These are phyloP conservation scores for Calameuta pallipes DNA, from an alignment of 2,888 invertebrate genomes.

Conservation along the genomic window DNA sequence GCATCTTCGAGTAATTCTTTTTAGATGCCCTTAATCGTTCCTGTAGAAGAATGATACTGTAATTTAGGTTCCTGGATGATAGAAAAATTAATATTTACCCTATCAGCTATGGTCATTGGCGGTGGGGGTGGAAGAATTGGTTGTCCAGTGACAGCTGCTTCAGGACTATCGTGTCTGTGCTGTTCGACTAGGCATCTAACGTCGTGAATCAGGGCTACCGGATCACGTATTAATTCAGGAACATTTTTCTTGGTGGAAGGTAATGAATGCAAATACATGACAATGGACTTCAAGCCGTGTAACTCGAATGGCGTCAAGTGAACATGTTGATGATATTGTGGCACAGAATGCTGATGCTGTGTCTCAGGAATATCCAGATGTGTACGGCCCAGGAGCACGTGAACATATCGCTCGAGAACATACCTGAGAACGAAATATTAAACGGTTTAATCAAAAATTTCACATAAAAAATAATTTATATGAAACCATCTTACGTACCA, in stretches of 20 bases:
- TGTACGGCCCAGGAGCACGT: conserved; percentile 84
- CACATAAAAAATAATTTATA: background rate
- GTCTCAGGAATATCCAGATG: conserved; percentile 72
- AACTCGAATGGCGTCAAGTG: conserved; percentile 85
- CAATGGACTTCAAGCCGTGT: conserved; percentile 87
- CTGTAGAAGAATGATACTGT: conserved; percentile 29
- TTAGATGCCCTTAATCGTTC: conserved; percentile 54
- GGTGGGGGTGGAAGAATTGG: conserved; percentile 74
- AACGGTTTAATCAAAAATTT: background rate
- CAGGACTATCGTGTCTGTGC: conserved; percentile 88
- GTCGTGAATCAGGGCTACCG: conserved; percentile 89
- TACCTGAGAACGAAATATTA: conserved; percentile 68
- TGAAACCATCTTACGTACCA: conserved; percentile 70
- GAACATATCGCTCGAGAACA: conserved; percentile 92
- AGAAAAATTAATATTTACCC: conserved; percentile 38
- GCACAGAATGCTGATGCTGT: conserved; percentile 53
- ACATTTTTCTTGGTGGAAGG: conserved; percentile 92
- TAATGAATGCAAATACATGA: conserved; percentile 90
- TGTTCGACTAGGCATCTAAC: conserved; percentile 89
- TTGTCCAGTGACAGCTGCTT: conserved; percentile 84
- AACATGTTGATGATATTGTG: conserved; percentile 72
- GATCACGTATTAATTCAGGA: conserved; percentile 89
- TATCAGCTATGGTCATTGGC: conserved; percentile 57
- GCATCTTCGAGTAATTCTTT: conserved; percentile 50
- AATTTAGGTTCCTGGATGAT: background rate